Conservation (phyloP, 2,888 invertebrate genomes). For the Drosophila mayaguana region DNA sequence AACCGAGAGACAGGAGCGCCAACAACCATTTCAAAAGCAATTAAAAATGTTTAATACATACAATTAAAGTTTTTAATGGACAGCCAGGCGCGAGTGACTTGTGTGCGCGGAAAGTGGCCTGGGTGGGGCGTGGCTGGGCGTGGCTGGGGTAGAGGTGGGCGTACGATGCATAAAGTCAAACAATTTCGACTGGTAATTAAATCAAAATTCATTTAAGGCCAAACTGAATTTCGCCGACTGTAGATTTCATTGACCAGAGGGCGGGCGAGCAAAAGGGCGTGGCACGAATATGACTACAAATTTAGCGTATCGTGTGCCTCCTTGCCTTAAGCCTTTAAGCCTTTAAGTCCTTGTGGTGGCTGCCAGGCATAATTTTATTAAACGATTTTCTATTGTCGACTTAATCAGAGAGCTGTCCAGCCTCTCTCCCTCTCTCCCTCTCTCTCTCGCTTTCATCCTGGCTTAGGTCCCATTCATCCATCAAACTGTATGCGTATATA, state of each 20-base stretch:
- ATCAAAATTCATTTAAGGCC: slow-evolving; percentile 58
- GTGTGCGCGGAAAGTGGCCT: neutral
- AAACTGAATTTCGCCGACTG: slow-evolving; percentile 59
- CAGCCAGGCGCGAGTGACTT: slow-evolving; percentile 27
- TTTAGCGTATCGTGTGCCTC: slow-evolving; percentile 16
- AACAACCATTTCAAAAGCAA: slow-evolving; percentile 55
- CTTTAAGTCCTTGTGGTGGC: slow-evolving; percentile 23
- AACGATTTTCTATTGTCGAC: slow-evolving; percentile 68
- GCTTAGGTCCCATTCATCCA: slow-evolving; percentile 26
- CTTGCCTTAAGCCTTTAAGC: slow-evolving; percentile 17
- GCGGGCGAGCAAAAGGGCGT: neutral
- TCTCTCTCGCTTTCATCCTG: neutral
- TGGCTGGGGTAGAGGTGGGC: neutral
- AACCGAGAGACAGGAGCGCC: slow-evolving; percentile 50
- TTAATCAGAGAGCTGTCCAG: slow-evolving; percentile 19
- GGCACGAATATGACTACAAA: slow-evolving; percentile 10
- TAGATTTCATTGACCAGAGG: slow-evolving; percentile 26
- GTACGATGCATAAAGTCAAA: slow-evolving; percentile 54
- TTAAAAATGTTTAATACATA: slow-evolving; percentile 64
- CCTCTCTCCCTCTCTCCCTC: neutral
- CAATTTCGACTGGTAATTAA: slow-evolving; percentile 55
- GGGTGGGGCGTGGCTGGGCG: neutral
- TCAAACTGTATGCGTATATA: slow-evolving; percentile 13
- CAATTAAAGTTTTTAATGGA: slow-evolving; percentile 73
- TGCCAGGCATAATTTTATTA: slow-evolving; percentile 64